A percentile compares a stretch with the other conserved stretches of the same genome.
Evolutionary conservation across 2,888 invertebrate species (phyloP).

Genomic region (Halictus ligatus): DNA sequence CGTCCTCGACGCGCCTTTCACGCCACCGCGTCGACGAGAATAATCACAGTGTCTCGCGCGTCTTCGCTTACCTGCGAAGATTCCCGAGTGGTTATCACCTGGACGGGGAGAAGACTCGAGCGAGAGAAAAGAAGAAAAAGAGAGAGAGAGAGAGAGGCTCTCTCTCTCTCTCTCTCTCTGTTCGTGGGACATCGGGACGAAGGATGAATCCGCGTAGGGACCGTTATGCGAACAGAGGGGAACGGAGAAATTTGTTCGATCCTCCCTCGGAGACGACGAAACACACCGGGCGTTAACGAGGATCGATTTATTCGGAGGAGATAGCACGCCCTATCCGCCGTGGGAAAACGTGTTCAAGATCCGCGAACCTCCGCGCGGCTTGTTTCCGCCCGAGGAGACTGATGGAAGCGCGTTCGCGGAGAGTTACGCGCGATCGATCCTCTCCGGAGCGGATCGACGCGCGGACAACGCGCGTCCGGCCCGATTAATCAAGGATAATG

Average conservation of each 20-base stretch:
- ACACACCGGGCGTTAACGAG: conserved; percentile 53
- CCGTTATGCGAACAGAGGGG: conserved; percentile 58
- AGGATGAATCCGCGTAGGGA: conserved; percentile 55
- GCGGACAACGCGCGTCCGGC: background rate
- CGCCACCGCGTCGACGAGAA: conserved; percentile 28
- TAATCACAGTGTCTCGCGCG: conserved; percentile 32
- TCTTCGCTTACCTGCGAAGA: conserved; percentile 55
- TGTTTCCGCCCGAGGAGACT: background rate
- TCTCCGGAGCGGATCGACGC: background rate
- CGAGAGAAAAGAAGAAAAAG: background rate
- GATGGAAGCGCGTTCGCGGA: conserved; percentile 14
- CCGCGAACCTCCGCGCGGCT: background rate
- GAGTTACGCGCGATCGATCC: background rate
- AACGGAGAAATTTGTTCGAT: conserved; percentile 1
- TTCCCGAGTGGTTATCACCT: conserved; percentile 61
- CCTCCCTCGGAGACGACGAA: conserved; percentile 18
- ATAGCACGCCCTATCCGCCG: background rate
- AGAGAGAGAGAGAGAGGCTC: background rate
- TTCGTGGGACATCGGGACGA: background rate
- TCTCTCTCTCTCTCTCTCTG: too few relatives aligned
- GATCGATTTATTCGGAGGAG: conserved; percentile 55
- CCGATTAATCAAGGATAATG: conserved; percentile 39
- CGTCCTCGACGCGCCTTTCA: conserved; percentile 36
- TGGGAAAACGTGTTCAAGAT: conserved; percentile 22
- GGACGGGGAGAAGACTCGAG: conserved; percentile 29